Conservation (phyloP, 1,140 invertebrate genomes). For the Scaptomyza hsui region DNA sequence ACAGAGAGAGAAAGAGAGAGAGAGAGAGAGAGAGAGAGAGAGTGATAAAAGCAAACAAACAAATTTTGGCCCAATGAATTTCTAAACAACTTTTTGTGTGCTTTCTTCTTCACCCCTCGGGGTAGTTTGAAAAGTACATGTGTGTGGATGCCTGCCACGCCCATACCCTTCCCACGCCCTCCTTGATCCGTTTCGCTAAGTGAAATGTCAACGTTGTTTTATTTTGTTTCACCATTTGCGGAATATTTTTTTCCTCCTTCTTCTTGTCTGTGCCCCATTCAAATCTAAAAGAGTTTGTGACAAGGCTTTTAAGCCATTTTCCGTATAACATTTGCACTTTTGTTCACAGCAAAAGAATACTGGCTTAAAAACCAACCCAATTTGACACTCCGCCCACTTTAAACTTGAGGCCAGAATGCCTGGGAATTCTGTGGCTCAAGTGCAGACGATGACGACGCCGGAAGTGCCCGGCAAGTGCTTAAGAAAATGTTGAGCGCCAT, state of each 20-base stretch:
- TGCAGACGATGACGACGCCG: slow-evolving; percentile 5
- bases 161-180: not conserved
- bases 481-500: slow-evolving; percentile 31
- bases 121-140: slow-evolving; percentile 2
- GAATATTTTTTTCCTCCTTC: no score
- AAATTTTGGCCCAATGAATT: slow-evolving; percentile 49
- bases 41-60: slow-evolving; percentile 6
- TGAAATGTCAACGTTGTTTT: slow-evolving; percentile 52
- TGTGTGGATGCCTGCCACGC: not conserved
- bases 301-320: slow-evolving; percentile 44
- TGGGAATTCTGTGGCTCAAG: not conserved
- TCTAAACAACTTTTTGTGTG: slow-evolving; percentile 47
- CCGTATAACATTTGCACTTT: slow-evolving; percentile 17
- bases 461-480: slow-evolving; percentile 23
- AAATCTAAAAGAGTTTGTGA: slow-evolving; percentile 40
- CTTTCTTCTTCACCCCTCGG: slow-evolving; percentile 3
- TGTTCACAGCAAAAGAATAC: no score
- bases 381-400: not conserved
- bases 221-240: slow-evolving; percentile 44
- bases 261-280: slow-evolving; percentile 6
- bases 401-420: slow-evolving; percentile 4
- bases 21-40: not conserved
- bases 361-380: not conserved
- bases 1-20: not conserved
- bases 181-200: slow-evolving; percentile 27